These are phyloP conservation scores for Galaxias olidus DNA, from an alignment of 2,797 vertebrate species.

Conservation along the genomic window DNA sequence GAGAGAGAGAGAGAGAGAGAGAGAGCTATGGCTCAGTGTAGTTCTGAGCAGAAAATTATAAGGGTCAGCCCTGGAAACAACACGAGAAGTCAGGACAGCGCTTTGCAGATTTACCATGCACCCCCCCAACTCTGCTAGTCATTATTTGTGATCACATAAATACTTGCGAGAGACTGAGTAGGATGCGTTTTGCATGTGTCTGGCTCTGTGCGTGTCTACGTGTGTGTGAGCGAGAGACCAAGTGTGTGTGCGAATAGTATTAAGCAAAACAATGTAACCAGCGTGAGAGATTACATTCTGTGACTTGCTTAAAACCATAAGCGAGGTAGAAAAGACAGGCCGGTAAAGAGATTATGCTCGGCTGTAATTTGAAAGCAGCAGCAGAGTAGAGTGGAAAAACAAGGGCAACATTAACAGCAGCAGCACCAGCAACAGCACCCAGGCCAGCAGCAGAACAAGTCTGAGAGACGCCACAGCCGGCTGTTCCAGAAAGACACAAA, in stretches of 20 bases:
- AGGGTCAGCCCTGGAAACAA: slow-evolving; percentile 31
- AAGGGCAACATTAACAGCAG: slow-evolving; percentile 4
- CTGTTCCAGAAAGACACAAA: slow-evolving; percentile 37
- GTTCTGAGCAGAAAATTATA: slow-evolving; percentile 33
- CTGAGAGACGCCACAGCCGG: slow-evolving; percentile 52
- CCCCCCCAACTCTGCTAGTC: slow-evolving; percentile 18
- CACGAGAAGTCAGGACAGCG: slow-evolving; percentile 36
- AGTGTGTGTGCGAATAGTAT: slow-evolving; percentile 42
- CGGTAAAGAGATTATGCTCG: slow-evolving; percentile 63
- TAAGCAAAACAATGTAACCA: slow-evolving; percentile 72
- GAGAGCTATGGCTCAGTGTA: slow-evolving; percentile 32
- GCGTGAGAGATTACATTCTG: slow-evolving; percentile 71
- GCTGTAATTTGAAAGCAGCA: slow-evolving; percentile 57
- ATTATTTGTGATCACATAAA: slow-evolving; percentile 11
- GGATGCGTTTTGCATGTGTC: slow-evolving; percentile 18
- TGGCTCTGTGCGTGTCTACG: slow-evolving; percentile 26
- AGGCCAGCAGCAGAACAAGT: slow-evolving; percentile 32
- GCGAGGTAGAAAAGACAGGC: slow-evolving; percentile 53
- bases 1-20: no score
- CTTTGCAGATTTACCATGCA: slow-evolving; percentile 31
- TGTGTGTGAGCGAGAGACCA: slow-evolving; percentile 17
- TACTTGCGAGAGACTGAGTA: slow-evolving; percentile 21
- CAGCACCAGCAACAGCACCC: neutral
- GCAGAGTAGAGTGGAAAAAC: slow-evolving; percentile 40
- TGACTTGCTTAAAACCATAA: slow-evolving; percentile 67